Conservation (phyloP, 92 coral and sea anemone genomes). For the Heteractis magnifica region DNA sequence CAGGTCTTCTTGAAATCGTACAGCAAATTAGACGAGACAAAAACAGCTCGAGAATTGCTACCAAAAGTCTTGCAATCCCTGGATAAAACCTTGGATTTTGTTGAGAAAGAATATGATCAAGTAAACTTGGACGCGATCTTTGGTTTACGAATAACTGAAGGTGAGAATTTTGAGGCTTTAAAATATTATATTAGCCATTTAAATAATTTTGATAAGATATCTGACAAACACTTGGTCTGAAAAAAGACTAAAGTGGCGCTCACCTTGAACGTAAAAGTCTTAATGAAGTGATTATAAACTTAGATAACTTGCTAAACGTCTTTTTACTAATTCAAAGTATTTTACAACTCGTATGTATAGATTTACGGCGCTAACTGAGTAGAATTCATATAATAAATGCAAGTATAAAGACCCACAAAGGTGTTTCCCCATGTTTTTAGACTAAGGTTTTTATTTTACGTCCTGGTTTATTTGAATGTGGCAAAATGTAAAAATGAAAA, state of each 20-base stretch:
- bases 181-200: background rate
- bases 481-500: background rate
- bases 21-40: background rate
- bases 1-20: too few relatives aligned
- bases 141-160: conserved; percentile 78
- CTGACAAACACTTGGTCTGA: too few relatives aligned
- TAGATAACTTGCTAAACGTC: too few relatives aligned
- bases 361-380: too few relatives aligned
- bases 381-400: too few relatives aligned
- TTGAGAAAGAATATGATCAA: conserved; percentile 36
- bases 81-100: conserved; percentile 47
- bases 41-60: background rate
- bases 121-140: conserved; percentile 72
- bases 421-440: too few relatives aligned
- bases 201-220: background rate
- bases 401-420: too few relatives aligned
- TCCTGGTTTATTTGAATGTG: background rate
- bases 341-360: too few relatives aligned
- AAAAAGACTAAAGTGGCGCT: too few relatives aligned
- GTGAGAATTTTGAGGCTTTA: conserved; percentile 34
- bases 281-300: too few relatives aligned
- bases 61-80: conserved; percentile 25
- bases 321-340: too few relatives aligned
- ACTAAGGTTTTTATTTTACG: background rate
- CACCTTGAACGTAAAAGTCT: too few relatives aligned